Evolutionary conservation across 2,797 vertebrate species (phyloP), one percentile per base, ranked within the genome.

Genomic region (Danio tinwini): DNA sequence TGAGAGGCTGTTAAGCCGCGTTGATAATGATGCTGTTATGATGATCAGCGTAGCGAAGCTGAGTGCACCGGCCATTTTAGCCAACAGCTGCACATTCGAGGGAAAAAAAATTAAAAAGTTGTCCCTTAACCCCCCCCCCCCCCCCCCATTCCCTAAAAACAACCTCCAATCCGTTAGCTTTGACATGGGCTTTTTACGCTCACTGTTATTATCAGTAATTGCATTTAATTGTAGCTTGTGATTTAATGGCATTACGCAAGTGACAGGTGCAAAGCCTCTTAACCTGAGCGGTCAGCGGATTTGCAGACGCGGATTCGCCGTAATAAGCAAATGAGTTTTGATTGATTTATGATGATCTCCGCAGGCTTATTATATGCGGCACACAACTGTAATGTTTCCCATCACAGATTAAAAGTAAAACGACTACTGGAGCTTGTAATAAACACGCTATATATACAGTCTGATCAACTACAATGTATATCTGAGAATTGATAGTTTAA

Each of bases 211-310:
- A 90, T 86, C 78, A 81, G 72, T 87, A 89, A 93, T 91, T 87
- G 86, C 88, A 74, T 88, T 90, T 90, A 87, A 91, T 93, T 90
- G 89, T n/a, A 7, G 78, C 74, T 77, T 47, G 50, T 82, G 84
- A 81, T 89, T 91, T 90, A 89, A 92, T 89, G 88, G 84, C 86
- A 91, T 93, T 92, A 90, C 82, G 85, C 73, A 89, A 91, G 86
- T 82, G 88, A 90, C 91, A 91, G 91, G 89, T 93, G 91, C 83
- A 91, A 89, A 93, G 88, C 90, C 88, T 90, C 77, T 92, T 92
- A 89, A 92, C 91, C 88, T 87, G 83, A 87, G 80, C 80, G 77
- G 87, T 87, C 88, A 81, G 88, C 29, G 44, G 56, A 78, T 78
- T 78, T 42, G 65, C 65, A 61, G 55, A 40, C 7, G 55, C 11